Evolutionary conservation across 2,113 vertebrate genomes (phyloP).

Genomic region (Cardinalis cardinalis): DNA sequence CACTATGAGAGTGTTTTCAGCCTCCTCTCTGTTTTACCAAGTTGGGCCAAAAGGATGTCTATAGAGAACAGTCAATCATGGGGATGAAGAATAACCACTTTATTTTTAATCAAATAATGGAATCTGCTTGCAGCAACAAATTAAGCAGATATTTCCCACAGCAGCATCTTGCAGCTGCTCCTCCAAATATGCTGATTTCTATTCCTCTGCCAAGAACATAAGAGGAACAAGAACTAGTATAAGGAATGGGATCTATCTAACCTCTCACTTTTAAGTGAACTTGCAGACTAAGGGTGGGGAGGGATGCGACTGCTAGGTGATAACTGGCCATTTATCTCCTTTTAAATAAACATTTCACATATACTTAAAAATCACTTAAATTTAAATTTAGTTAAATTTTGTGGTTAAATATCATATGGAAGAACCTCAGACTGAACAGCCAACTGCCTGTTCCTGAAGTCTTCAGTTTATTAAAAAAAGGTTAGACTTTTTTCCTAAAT

Average conservation of each 20-base stretch:
- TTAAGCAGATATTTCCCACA: constrained; percentile 12
- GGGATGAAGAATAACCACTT: background rate
- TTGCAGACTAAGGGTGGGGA: background rate
- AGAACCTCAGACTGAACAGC: background rate
- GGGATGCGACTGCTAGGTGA: background rate
- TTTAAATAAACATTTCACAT: background rate
- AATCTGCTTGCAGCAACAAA: constrained; percentile 32
- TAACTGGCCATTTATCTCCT: background rate
- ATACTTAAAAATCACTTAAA: background rate
- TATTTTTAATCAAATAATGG: constrained; percentile 55
- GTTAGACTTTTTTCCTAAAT: background rate
- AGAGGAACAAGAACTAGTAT: background rate
- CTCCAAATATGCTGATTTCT: background rate
- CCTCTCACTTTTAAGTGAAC: background rate
- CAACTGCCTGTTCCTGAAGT: background rate
- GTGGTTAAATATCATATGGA: background rate
- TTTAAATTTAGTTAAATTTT: background rate
- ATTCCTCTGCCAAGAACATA: background rate
- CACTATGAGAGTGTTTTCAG: background rate
- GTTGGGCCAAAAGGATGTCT: background rate
- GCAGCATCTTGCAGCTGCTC: background rate
- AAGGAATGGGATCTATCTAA: background rate
- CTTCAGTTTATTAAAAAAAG: background rate
- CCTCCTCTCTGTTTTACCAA: background rate
- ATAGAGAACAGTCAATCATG: background rate